Evolutionary conservation across 1,140 invertebrate species (phyloP).

Genomic region (Euwallacea fornicatus): DNA sequence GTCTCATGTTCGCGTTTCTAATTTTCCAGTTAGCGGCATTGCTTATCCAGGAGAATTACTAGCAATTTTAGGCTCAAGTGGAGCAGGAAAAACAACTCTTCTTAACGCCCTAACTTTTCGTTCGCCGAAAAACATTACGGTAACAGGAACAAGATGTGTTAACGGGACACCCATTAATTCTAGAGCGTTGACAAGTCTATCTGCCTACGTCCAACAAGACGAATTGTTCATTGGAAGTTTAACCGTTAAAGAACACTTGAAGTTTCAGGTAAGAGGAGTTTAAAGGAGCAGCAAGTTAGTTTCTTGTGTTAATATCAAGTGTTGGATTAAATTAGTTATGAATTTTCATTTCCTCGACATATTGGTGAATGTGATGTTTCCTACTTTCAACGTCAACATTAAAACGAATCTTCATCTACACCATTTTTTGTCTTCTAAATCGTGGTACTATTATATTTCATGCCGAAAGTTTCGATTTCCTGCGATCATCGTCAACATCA

Average conservation of each 20-base stretch:
- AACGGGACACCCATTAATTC: conserved; percentile 71
- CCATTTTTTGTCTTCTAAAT: no score
- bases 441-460: no score
- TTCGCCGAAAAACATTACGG: conserved; percentile 64
- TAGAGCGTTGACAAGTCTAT: conserved; percentile 72
- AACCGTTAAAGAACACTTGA: conserved; percentile 88
- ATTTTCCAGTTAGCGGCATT: conserved; percentile 74
- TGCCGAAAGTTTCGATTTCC: no score
- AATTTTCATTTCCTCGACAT: no score
- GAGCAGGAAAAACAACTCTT: conserved; percentile 94
- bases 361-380: no score
- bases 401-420: no score
- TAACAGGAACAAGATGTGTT: conserved; percentile 70
- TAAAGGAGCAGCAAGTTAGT: no score
- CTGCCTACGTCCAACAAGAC: conserved; percentile 95
- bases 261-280: conserved; percentile 70
- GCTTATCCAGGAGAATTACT: conserved; percentile 87
- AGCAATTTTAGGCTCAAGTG: conserved; percentile 92
- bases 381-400: no score
- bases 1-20: neutral
- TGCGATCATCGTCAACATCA: no score
- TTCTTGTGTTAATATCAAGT: neutral
- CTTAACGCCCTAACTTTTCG: conserved; percentile 88
- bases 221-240: conserved; percentile 92
- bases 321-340: neutral